These are phyloP conservation scores for Trididemnum nubilum DNA, from an alignment of 23 tunicate species.

Conservation along the genomic window DNA sequence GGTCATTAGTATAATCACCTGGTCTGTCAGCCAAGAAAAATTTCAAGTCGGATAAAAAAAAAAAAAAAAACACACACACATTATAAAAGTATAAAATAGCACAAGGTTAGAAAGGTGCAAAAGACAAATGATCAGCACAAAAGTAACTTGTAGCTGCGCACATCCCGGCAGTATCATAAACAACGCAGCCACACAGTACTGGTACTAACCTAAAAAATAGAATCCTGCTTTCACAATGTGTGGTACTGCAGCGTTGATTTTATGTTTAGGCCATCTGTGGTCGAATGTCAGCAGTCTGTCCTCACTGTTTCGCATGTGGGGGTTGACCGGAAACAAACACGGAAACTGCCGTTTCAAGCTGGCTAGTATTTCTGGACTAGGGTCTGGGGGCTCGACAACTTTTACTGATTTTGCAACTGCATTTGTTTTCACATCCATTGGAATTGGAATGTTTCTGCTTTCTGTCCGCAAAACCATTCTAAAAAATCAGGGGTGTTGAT, in stretches of 20 bases:
- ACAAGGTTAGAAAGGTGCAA: too few relatives aligned
- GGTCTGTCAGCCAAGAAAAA: too few relatives aligned
- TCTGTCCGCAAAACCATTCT: slow-evolving; percentile 18
- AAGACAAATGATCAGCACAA: too few relatives aligned
- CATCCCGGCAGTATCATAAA: too few relatives aligned
- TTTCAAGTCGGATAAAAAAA: too few relatives aligned
- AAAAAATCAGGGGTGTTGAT: not conserved
- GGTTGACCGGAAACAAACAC: slow-evolving; percentile 33
- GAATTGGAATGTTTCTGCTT: not conserved
- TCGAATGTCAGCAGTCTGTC: slow-evolving; percentile 19
- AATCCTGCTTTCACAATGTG: slow-evolving; percentile 40
- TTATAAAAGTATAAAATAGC: too few relatives aligned
- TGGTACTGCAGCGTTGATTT: slow-evolving; percentile 4
- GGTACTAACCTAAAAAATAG: slow-evolving; percentile 24
- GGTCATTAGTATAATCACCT: too few relatives aligned
- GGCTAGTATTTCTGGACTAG: not conserved
- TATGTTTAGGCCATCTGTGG: slow-evolving; percentile 19
- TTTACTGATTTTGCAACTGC: not conserved
- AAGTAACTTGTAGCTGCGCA: too few relatives aligned
- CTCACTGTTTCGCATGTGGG: slow-evolving; percentile 27
- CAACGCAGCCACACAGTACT: too few relatives aligned
- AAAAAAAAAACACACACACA: too few relatives aligned
- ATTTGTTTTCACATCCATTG: not conserved
- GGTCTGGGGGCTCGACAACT: slow-evolving; percentile 5
- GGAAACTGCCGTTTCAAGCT: slow-evolving; percentile 22